Percentiles rank a stretch among this genome's conserved stretches.
phyloP scores from a whole-genome alignment of 2,888 invertebrate genomes.

The Prosapia bicincta region DNA sequence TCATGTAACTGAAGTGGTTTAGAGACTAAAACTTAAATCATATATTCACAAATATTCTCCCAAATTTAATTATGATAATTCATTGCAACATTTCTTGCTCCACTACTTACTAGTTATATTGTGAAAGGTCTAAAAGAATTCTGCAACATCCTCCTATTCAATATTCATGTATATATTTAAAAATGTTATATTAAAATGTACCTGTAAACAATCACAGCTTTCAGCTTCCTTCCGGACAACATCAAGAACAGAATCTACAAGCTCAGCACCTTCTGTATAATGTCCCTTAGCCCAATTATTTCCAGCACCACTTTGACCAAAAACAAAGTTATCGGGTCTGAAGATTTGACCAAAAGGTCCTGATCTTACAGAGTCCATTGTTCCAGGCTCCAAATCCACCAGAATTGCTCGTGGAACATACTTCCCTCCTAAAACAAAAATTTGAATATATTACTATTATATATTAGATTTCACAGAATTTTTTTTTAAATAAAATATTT shows the following conservation, averaged over 20 bases:
- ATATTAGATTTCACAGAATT: too few relatives aligned
- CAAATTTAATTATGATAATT: too few relatives aligned
- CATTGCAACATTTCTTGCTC: too few relatives aligned
- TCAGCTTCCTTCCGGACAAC: constrained; percentile 53
- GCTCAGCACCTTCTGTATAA: constrained; percentile 61
- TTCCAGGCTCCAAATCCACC: constrained; percentile 65
- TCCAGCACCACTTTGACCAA: too few relatives aligned
- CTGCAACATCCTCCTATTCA: too few relatives aligned
- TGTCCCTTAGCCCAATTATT: too few relatives aligned
- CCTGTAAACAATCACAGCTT: constrained; percentile 59
- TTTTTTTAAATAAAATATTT: too few relatives aligned
- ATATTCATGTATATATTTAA: neutral
- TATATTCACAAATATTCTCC: too few relatives aligned
- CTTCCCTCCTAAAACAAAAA: constrained; percentile 49
- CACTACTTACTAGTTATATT: too few relatives aligned
- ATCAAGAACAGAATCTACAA: constrained; percentile 53
- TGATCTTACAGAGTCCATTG: constrained; percentile 65
- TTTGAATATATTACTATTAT: too few relatives aligned
- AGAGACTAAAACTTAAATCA: too few relatives aligned
- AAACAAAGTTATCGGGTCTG: constrained; percentile 65
- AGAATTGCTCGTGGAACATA: constrained; percentile 63
- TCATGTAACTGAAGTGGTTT: too few relatives aligned
- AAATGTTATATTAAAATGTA: constrained; percentile 35
- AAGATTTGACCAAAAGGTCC: constrained; percentile 65
- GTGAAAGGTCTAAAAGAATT: neutral